Base-by-base conservation (phyloP, 2,113 vertebrate genomes). In the Centropus unirufus region DNA sequence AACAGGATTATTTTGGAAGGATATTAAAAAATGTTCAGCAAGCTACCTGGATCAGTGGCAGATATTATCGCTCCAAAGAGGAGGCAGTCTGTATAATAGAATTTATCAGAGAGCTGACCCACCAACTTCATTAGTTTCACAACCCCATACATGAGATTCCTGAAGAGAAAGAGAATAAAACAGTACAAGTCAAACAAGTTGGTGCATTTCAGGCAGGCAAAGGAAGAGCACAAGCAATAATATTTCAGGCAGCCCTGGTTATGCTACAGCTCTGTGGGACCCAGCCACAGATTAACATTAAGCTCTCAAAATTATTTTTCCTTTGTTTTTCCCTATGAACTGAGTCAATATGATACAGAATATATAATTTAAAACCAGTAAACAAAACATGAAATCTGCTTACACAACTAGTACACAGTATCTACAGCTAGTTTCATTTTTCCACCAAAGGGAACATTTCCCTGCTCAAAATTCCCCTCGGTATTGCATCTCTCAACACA, bases 1-100 rank as follows among this genome's bases (percentile, higher is more conserved):
- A 78, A 63, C 16, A 36, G 12, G 23, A 29, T 87, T 66, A 39
- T 61, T 95, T 85, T 68, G 29, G 27, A 80, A 85, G 40, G 23
- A 72, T 66, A 73, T 57, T 92, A 44, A 64, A 74, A 94, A 59
- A 8, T 8, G 7, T 67, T 91, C 40, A 80, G 70, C n/a, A 39
- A 73, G 62, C 32, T 98, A 99, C 99, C 99, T 98, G 99, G 99
- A 97, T 99, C 99, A 82, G 99, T 99, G 88, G 99, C 99, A 59
- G 99, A 99, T 97, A 99, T 99, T 80, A 99, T 98, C 1, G 99
- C 99, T 82, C 99, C 99, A 75, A 99, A 99, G 96, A 99, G 99
- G 49, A 99, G 99, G 92, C 99, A 99, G 97, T 99, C 99, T 0
- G 99, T 99, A 90, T 99, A 99, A 97, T 99, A 99, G 96, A 99